phyloP scores from a whole-genome alignment of 2,888 invertebrate genomes.

The Stenodema calcarata region DNA sequence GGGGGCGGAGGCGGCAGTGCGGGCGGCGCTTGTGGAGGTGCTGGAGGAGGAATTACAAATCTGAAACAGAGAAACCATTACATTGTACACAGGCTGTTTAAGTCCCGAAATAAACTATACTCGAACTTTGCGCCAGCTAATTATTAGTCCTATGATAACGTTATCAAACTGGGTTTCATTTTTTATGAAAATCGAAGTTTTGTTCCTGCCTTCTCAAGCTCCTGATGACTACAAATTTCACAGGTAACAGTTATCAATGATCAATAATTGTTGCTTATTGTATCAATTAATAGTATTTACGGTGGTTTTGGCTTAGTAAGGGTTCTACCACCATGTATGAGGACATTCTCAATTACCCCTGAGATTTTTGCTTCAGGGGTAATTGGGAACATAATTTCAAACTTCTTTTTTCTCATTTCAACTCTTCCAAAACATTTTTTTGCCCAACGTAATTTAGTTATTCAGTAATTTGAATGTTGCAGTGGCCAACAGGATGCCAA shows the following conservation, averaged over 20 bases:
- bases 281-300: neutral
- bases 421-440: neutral
- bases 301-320: neutral
- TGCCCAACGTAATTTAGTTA: neutral
- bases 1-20: conserved; percentile 45
- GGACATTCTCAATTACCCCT: neutral
- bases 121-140: too few relatives aligned
- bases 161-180: neutral
- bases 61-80: neutral
- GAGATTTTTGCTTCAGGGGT: neutral
- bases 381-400: neutral
- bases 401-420: neutral
- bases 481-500: neutral
- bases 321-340: neutral
- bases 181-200: neutral
- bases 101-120: too few relatives aligned
- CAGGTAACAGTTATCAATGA: neutral
- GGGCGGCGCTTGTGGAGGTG: conserved; percentile 30
- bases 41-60: conserved; percentile 27
- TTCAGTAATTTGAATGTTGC: neutral
- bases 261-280: neutral
- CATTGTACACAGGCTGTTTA: neutral
- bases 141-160: neutral
- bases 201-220: neutral
- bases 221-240: neutral